Percentiles rank a stretch among this genome's conserved stretches.
Conservation (phyloP, 2,888 invertebrate species). For the Sympetrum striolatum region DNA sequence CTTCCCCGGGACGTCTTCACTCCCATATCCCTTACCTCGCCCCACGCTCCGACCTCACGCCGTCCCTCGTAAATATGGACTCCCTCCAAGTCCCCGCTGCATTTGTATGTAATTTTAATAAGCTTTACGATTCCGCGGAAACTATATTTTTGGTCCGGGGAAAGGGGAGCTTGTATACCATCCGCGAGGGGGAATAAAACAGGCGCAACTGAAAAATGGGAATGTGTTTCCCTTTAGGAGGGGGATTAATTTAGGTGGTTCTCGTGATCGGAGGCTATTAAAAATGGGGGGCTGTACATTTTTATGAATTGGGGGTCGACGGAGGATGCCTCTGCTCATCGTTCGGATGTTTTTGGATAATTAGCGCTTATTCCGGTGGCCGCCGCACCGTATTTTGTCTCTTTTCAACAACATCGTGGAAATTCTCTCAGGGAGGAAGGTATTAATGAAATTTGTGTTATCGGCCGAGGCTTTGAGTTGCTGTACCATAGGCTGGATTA, state of each 20-base stretch:
- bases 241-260: neutral
- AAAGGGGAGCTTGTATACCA: neutral
- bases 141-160: neutral
- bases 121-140: slow-evolving; percentile 3
- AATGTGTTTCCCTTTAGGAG: neutral
- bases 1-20: neutral
- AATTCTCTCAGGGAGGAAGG: no score
- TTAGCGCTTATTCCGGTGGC: no score
- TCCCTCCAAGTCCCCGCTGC: neutral
- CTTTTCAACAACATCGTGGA: no score
- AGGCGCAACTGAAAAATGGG: neutral
- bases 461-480: no score
- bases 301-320: neutral
- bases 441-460: no score
- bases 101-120: slow-evolving; percentile 33
- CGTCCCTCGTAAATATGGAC: neutral
- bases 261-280: neutral
- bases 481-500: no score
- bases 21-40: neutral
- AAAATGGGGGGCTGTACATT: neutral
- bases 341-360: no score
- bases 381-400: no score
- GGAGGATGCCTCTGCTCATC: no score
- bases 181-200: neutral
- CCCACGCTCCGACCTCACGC: neutral